Percentiles rank a stretch among this genome's conserved stretches.
These are phyloP conservation scores for Odontesthes bonariensis DNA, from an alignment of 2,113 vertebrate genomes.

Conservation along the genomic window DNA sequence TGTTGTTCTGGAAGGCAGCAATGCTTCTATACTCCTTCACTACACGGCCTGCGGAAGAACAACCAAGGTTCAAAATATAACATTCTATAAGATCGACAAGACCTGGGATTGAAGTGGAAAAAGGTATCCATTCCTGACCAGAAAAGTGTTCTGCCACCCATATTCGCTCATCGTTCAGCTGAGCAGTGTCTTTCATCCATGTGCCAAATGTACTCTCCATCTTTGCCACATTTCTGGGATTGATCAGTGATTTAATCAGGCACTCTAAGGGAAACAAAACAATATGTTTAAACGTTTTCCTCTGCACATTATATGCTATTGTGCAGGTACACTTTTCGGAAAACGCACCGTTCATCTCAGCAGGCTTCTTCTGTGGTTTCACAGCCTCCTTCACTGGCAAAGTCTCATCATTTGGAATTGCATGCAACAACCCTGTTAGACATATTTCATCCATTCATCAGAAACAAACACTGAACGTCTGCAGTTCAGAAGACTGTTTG, in stretches of 20 bases:
- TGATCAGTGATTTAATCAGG: conserved; percentile 87
- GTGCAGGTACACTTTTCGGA: not conserved
- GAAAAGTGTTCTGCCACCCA: conserved; percentile 96
- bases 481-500: not conserved
- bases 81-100: too few species aligned
- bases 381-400: conserved; percentile 77
- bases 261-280: conserved; percentile 78
- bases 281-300: not conserved
- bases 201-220: conserved; percentile 90
- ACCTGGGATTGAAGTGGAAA: too few species aligned
- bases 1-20: conserved; percentile 85
- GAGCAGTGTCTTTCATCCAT: conserved; percentile 91
- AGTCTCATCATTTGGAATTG: conserved; percentile 89
- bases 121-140: conserved; percentile 66
- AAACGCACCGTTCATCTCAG: conserved; percentile 83
- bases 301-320: not conserved
- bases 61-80: not conserved
- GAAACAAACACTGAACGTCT: not conserved
- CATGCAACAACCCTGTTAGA: conserved; percentile 80
- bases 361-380: conserved; percentile 57
- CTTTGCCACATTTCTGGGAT: conserved; percentile 85
- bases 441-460: not conserved
- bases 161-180: conserved; percentile 86
- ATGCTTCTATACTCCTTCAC: conserved; percentile 89
- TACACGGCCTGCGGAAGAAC: conserved; percentile 82